A percentile compares a stretch with the other conserved stretches of the same genome.
Conservation (phyloP, 23 tunicate species). For the Aplidium turbinatum region DNA sequence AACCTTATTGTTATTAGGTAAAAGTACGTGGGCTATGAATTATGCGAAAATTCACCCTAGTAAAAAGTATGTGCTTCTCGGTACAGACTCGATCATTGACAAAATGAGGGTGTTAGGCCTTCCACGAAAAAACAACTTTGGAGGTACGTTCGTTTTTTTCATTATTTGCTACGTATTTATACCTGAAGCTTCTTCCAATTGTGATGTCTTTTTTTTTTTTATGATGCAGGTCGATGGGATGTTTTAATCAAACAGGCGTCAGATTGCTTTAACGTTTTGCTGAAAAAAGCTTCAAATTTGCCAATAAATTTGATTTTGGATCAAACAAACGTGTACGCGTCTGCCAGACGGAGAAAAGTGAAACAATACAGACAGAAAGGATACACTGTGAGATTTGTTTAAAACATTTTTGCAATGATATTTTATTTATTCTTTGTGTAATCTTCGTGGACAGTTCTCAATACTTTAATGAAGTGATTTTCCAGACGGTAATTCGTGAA, state of each 20-base stretch:
- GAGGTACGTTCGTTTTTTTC: constrained; percentile 34
- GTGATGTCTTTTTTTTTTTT: neutral
- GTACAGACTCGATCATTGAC: constrained; percentile 92
- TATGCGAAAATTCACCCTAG: constrained; percentile 75
- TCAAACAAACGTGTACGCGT: constrained; percentile 90
- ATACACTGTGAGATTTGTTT: constrained; percentile 52
- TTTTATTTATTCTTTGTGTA: too few relatives aligned
- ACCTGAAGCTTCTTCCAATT: neutral
- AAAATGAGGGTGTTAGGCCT: constrained; percentile 88
- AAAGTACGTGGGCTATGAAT: constrained; percentile 80
- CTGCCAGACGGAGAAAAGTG: constrained; percentile 82
- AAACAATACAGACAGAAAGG: constrained; percentile 82
- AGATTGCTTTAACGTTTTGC: constrained; percentile 71
- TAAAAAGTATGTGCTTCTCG: constrained; percentile 77
- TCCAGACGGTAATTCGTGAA: too few relatives aligned
- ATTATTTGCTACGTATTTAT: neutral
- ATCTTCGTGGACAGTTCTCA: too few relatives aligned
- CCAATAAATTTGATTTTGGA: constrained; percentile 76
- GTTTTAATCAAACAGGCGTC: constrained; percentile 84
- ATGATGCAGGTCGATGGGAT: constrained; percentile 74
- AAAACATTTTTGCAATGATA: too few relatives aligned
- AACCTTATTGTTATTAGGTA: constrained; percentile 56
- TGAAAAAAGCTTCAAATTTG: constrained; percentile 71
- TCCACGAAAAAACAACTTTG: constrained; percentile 76
- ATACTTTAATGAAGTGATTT: too few relatives aligned